Base-by-base conservation (phyloP, 2,888 invertebrate species). In the Coelinius sp. region DNA sequence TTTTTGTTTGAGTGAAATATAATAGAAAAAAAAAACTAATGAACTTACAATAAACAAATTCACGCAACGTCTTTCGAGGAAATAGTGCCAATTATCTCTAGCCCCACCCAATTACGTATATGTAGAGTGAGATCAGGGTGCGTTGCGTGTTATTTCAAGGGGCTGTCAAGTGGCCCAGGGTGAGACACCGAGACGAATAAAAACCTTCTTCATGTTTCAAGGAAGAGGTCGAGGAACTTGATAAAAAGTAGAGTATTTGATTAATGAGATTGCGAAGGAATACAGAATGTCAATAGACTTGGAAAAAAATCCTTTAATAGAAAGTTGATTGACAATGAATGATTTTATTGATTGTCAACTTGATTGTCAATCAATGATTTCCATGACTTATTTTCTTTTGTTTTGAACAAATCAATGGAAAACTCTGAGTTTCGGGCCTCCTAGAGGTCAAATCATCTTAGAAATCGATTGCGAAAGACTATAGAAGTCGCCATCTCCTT, bases 201-300 rank as follows among this genome's bases (percentile, higher is more conserved):
- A 35, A 35, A 62, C 20, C 38, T 12, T 62, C 17, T 22, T 12
- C 22, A 8, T 1, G 12, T 8, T 10, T 62, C n/a, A 20, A 62
- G 17, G 17, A 56, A 46, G n/a, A 38, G 38, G 22, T 62, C 22
- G 35, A 38, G 35, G 38, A 62, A 38, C 56, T n/a, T 25, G 17
- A 56, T 27, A 27, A 56, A 27, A 56, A 27, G 12, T 27, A n/a
- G 27, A 56, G 27, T 7, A 14, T 14, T 56, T 12, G 56, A 49
- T 5, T 4, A 20, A 22, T 49, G 46, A 46, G 56, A 49, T 38
- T 76, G 75, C 77, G 24, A 79, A 80, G 72, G 77, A 81, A 79
- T 3, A 7, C n/a, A 78, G 14, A 44, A 17, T n/a, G 14, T 44
- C n/a, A 12, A 8, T 2, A 41, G 64, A 73, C 53, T 75, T 80